A percentile compares a stretch with the other conserved stretches of the same genome.
Conservation (phyloP, 2,888 invertebrate genomes). For the Pomacea canaliculata region DNA sequence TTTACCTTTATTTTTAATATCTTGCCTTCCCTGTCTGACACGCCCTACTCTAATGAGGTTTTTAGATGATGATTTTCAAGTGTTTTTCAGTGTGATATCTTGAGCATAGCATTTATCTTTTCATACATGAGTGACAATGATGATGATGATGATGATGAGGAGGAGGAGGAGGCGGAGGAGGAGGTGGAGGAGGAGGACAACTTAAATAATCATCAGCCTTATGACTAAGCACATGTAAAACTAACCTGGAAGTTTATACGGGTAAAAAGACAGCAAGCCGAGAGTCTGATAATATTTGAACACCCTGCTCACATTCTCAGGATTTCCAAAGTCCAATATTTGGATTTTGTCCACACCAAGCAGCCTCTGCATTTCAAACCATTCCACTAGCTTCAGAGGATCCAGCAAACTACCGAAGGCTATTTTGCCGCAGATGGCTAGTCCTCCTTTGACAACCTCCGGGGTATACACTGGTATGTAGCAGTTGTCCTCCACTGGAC, state of each 20-base stretch:
- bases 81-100: too few relatives aligned
- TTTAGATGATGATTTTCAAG: too few relatives aligned
- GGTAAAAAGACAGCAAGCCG: conserved; percentile 1
- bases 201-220: too few relatives aligned
- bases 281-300: conserved; percentile 1
- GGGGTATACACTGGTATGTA: conserved; percentile 2
- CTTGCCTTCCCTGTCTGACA: too few relatives aligned
- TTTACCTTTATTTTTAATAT: too few relatives aligned
- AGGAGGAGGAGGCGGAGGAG: too few relatives aligned
- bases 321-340: conserved; percentile 2
- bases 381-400: conserved; percentile 14
- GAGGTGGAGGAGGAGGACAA: too few relatives aligned
- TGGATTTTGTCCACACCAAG: conserved; percentile 16
- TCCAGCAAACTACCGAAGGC: conserved; percentile 13
- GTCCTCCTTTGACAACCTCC: not conserved
- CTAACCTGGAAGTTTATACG: conserved; percentile 14
- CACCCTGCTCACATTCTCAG: not conserved
- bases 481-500: not conserved
- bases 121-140: too few relatives aligned
- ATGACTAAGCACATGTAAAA: not conserved
- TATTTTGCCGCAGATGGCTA: conserved; percentile 17
- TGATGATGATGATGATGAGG: too few relatives aligned
- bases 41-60: too few relatives aligned
- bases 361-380: conserved; percentile 18
- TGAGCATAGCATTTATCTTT: too few relatives aligned